phyloP scores from a whole-genome alignment of 2,797 vertebrate genomes.

The Aselliscus stoliczkanus region DNA sequence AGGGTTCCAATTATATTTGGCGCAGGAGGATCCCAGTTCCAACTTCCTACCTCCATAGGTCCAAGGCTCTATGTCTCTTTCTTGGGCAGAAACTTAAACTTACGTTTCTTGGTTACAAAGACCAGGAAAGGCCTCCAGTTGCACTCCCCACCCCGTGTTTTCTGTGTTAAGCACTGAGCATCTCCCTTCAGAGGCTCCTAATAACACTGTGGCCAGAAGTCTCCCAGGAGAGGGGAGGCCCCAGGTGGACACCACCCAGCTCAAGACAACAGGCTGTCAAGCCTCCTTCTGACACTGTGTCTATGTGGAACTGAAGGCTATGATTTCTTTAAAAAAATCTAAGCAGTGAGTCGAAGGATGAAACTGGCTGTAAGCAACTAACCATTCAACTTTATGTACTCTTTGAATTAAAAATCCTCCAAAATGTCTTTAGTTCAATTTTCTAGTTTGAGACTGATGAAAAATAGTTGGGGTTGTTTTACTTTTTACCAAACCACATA shows the following conservation, averaged over 20 bases:
- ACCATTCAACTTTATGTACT: background rate
- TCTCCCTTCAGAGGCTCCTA: background rate
- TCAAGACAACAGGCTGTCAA: fast-evolving
- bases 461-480: background rate
- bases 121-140: background rate
- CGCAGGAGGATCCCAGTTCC: background rate
- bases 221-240: background rate
- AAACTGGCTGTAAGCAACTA: background rate
- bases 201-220: fast-evolving
- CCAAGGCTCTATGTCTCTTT: background rate
- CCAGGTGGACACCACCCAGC: fast-evolving
- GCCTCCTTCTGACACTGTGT: fast-evolving
- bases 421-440: background rate
- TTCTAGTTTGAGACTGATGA: background rate
- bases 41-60: background rate
- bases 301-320: background rate
- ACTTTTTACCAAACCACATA: background rate
- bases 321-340: background rate
- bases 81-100: background rate
- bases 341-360: background rate
- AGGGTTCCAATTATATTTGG: background rate
- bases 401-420: background rate
- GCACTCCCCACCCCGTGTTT: background rate
- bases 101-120: background rate
- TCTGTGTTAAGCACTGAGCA: background rate